Conservation (phyloP, 2,888 invertebrate species). For the Hedya salicella region DNA sequence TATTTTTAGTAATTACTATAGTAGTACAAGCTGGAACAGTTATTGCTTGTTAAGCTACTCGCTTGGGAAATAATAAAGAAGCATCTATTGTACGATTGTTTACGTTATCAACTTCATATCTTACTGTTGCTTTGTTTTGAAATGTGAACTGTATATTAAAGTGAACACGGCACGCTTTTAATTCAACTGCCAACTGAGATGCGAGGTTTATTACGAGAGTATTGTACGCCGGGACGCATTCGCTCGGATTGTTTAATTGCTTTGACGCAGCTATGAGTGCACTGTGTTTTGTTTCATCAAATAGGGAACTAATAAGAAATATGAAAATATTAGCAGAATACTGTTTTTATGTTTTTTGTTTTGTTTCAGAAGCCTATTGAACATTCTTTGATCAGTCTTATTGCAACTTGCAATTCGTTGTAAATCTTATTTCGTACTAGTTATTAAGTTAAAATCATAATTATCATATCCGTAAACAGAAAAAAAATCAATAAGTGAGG, state of each 20-base stretch:
- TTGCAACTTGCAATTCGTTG: too few species aligned
- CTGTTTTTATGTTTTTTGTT: conserved; percentile 1
- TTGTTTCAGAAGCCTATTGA: not conserved
- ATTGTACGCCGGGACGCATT: conserved; percentile 33
- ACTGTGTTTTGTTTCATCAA: conserved; percentile 36
- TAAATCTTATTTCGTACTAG: not conserved
- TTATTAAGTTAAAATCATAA: not conserved
- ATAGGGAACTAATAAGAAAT: conserved; percentile 29
- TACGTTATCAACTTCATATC: conserved; percentile 26
- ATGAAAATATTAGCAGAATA: conserved; percentile 11
- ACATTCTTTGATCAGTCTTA: too few species aligned
- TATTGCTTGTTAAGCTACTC: conserved; percentile 47
- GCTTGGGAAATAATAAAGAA: conserved; percentile 47
- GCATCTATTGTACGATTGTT: conserved; percentile 34
- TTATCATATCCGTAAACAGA: not conserved
- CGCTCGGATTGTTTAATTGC: conserved; percentile 43
- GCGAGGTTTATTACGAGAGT: conserved; percentile 31
- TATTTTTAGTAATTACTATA: conserved; percentile 17
- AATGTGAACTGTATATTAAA: conserved; percentile 1
- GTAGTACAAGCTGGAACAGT: conserved; percentile 43
- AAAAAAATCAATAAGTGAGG: too few species aligned
- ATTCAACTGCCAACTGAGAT: not conserved
- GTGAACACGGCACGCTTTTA: conserved; percentile 3
- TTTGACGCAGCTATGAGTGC: conserved; percentile 37
- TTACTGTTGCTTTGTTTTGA: not conserved